Evolutionary conservation across 1,140 invertebrate species (phyloP).

Genomic region (Arctopsyche grandis): DNA sequence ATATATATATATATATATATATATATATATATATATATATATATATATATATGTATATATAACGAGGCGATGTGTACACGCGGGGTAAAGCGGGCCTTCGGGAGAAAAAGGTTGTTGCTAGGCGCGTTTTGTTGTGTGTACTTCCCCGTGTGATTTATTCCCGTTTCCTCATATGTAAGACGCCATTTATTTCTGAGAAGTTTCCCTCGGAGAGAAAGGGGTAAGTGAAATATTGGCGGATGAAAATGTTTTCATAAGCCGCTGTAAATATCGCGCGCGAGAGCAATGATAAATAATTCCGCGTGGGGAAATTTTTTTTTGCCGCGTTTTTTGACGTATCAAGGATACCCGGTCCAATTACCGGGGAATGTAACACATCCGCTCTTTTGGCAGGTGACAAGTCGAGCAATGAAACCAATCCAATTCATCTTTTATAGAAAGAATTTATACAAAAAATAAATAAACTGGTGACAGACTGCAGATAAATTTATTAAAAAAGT

Average conservation of each 20-base stretch:
- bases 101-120: no score
- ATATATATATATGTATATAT: no score
- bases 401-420: no score
- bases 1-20: no score
- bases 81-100: no score
- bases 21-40: no score
- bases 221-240: conserved; percentile 40
- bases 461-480: background rate
- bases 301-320: background rate
- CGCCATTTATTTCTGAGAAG: conserved; percentile 32
- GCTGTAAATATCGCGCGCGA: conserved; percentile 25
- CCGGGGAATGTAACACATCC: no score
- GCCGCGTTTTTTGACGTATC: background rate
- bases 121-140: no score
- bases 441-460: background rate
- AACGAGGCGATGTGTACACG: no score
- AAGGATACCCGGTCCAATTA: background rate
- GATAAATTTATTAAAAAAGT: no score
- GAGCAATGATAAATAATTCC: conserved; percentile 19
- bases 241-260: conserved; percentile 38
- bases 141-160: conserved; percentile 24
- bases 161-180: conserved; percentile 39
- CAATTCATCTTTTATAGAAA: background rate
- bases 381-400: no score
- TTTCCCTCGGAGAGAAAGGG: conserved; percentile 8